Evolutionary conservation across 2,888 invertebrate genomes (phyloP).

Genomic region (Cephus pygmeus): DNA sequence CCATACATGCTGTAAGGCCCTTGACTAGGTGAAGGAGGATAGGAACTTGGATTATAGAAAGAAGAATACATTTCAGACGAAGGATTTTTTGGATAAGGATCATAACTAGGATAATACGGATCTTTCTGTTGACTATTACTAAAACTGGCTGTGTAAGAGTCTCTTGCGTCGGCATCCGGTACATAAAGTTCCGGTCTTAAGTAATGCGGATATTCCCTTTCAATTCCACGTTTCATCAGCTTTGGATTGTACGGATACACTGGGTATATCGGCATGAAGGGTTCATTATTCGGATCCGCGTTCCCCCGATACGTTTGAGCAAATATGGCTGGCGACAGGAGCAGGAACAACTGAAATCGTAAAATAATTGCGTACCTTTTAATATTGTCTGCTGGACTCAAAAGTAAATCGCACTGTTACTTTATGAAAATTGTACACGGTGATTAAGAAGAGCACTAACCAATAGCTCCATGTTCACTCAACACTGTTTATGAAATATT

Average conservation of each 20-base stretch:
- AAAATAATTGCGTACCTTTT: not conserved
- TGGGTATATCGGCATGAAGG: constrained; percentile 60
- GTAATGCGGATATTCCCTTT: constrained; percentile 34
- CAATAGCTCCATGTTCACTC: constrained; percentile 50
- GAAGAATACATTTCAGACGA: not conserved
- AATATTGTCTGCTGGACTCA: not conserved
- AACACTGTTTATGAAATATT: not conserved
- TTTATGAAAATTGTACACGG: not conserved
- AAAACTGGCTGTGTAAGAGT: constrained; percentile 48
- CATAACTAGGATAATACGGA: constrained; percentile 47
- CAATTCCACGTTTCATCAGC: constrained; percentile 56
- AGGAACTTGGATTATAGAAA: constrained; percentile 12
- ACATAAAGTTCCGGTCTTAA: constrained; percentile 52
- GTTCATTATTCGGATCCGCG: constrained; percentile 55
- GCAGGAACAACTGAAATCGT: constrained; percentile 51
- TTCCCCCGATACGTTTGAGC: constrained; percentile 43
- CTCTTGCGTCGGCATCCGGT: constrained; percentile 52
- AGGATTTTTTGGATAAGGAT: constrained; percentile 42
- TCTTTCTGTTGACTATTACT: constrained; percentile 43
- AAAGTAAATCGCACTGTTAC: not conserved
- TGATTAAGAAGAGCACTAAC: constrained; percentile 39
- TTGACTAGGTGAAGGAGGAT: not conserved
- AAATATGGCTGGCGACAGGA: constrained; percentile 46
- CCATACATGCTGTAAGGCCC: constrained; percentile 16
- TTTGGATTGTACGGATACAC: constrained; percentile 59